Evolutionary conservation across 2,113 vertebrate species (phyloP).

Genomic region (Pollimyrus isidori): DNA sequence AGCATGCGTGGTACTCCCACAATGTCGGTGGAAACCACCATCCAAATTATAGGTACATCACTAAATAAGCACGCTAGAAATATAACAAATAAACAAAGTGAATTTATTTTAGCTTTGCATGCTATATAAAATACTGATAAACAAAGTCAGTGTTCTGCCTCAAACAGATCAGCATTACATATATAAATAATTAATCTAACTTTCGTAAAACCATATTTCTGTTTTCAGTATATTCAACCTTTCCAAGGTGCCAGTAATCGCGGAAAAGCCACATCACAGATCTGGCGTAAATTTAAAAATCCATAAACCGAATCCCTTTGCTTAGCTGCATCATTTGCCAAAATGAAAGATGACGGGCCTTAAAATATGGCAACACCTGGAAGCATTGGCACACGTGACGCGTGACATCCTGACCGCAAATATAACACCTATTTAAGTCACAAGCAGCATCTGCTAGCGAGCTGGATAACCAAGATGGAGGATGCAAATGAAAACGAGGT

Average conservation of each 20-base stretch:
- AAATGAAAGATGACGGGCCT: background rate
- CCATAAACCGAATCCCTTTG: background rate
- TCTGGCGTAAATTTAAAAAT: slow-evolving; percentile 11
- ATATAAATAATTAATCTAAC: slow-evolving; percentile 41
- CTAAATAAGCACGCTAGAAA: slow-evolving; percentile 18
- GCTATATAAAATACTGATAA: slow-evolving; percentile 63
- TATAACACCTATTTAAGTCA: slow-evolving; percentile 27
- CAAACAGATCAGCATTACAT: slow-evolving; percentile 36
- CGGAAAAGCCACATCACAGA: slow-evolving; percentile 9
- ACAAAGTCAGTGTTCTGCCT: slow-evolving; percentile 46
- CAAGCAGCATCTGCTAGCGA: slow-evolving; percentile 16
- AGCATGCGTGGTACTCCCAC: background rate
- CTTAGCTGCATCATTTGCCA: background rate
- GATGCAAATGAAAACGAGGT: slow-evolving; percentile 29
- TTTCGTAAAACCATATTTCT: slow-evolving; percentile 27
- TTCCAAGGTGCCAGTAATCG: slow-evolving; percentile 25
- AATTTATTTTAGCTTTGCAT: slow-evolving; percentile 55
- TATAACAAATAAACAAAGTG: slow-evolving; percentile 39
- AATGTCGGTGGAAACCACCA: background rate
- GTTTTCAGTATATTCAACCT: background rate
- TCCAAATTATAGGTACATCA: background rate
- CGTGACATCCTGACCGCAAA: slow-evolving; percentile 25
- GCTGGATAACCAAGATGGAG: slow-evolving; percentile 22
- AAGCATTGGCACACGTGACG: slow-evolving; percentile 12
- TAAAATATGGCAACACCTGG: background rate